These are phyloP conservation scores for Macrophya alboannulata DNA, from an alignment of 2,888 invertebrate genomes.

Conservation along the genomic window DNA sequence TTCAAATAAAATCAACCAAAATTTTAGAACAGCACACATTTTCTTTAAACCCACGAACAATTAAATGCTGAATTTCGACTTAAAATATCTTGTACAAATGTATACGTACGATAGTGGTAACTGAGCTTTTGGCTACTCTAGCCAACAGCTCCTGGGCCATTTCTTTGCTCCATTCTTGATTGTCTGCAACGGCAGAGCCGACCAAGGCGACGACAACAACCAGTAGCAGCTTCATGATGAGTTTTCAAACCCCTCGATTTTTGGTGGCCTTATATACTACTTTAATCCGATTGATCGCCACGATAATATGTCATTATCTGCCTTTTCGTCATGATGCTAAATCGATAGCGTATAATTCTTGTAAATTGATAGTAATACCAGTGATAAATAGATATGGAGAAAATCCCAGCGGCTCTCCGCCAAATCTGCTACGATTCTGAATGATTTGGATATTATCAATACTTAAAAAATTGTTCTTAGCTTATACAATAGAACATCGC, in stretches of 20 bases:
- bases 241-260: neutral
- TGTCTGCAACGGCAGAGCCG: slow-evolving; percentile 30
- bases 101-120: neutral
- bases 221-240: slow-evolving; percentile 24
- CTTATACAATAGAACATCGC: slow-evolving; percentile 37
- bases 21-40: neutral
- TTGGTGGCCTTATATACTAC: slow-evolving; percentile 6
- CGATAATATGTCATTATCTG: neutral
- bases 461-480: neutral
- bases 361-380: neutral
- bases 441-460: neutral
- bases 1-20: neutral
- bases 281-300: slow-evolving; percentile 60
- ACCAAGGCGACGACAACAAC: neutral
- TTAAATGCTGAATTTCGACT: too few relatives aligned
- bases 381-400: neutral
- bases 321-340: neutral
- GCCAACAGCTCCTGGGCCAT: slow-evolving; percentile 78
- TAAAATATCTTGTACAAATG: neutral
- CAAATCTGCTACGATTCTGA: slow-evolving; percentile 83
- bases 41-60: neutral
- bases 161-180: slow-evolving; percentile 26
- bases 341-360: neutral
- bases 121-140: neutral
- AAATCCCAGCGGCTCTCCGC: neutral